Evolutionary conservation across 2,888 invertebrate species (phyloP).

Genomic region (Cheiracanthium punctorium): DNA sequence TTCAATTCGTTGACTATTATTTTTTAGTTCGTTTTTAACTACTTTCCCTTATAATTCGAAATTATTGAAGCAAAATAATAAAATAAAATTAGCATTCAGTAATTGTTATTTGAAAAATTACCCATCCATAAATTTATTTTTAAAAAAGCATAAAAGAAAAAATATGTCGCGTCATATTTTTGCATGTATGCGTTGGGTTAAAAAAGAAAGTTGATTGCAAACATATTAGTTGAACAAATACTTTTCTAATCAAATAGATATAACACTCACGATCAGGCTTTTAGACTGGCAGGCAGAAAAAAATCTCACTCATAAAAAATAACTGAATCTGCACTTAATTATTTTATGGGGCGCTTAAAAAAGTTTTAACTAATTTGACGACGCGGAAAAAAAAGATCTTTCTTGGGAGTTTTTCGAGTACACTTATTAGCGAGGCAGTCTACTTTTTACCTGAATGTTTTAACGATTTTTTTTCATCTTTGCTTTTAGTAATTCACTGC

Average conservation of each 20-base stretch:
- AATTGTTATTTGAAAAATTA: too few relatives aligned
- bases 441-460: conserved; percentile 31
- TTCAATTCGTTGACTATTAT: too few relatives aligned
- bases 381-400: conserved; percentile 26
- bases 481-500: conserved; percentile 64
- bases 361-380: conserved; percentile 60
- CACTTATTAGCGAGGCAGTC: conserved; percentile 43
- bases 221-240: neutral
- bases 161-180: too few relatives aligned
- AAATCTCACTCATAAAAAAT: neutral
- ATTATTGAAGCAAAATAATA: too few relatives aligned
- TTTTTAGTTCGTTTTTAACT: too few relatives aligned
- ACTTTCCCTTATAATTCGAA: too few relatives aligned
- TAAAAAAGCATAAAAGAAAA: too few relatives aligned
- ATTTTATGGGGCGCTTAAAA: neutral
- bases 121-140: too few relatives aligned
- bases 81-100: too few relatives aligned
- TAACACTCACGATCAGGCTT: neutral
- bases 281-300: neutral
- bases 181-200: neutral
- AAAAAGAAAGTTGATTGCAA: neutral
- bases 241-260: neutral
- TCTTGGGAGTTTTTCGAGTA: conserved; percentile 32
- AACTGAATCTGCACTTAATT: neutral
- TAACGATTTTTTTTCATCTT: conserved; percentile 30